Conservation (phyloP, 2,888 invertebrate species). For the Dasypolia templi region DNA sequence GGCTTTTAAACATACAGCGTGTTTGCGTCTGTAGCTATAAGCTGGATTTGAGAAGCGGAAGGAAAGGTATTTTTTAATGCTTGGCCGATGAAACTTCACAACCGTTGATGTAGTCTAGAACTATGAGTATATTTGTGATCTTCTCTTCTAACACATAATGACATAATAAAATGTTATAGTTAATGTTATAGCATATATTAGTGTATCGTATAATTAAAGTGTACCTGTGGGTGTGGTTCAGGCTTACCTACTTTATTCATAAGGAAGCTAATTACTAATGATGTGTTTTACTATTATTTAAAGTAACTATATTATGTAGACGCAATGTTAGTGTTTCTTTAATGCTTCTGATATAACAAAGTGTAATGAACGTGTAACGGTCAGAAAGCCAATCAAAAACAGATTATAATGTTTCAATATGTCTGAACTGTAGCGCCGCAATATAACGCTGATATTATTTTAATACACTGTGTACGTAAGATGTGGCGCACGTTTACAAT, state of each 20-base stretch:
- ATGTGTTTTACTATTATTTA: neutral
- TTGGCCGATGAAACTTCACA: neutral
- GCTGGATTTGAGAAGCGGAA: neutral
- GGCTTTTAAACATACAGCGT: too few relatives aligned
- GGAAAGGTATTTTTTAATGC: too few relatives aligned
- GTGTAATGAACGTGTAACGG: constrained; percentile 16
- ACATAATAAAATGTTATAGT: neutral
- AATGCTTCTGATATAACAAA: constrained; percentile 3
- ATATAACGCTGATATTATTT: constrained; percentile 59
- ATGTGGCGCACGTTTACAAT: constrained; percentile 4
- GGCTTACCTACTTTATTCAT: neutral
- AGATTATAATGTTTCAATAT: constrained; percentile 57
- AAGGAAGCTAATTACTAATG: neutral
- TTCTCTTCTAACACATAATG: neutral
- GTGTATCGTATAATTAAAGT: too few relatives aligned
- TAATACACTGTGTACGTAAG: constrained; percentile 56
- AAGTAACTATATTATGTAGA: neutral
- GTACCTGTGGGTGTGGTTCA: neutral
- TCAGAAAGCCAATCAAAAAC: constrained; percentile 44
- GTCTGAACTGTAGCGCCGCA: constrained; percentile 37
- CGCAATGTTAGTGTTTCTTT: neutral
- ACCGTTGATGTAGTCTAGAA: neutral
- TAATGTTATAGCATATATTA: too few relatives aligned
- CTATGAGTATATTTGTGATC: neutral
- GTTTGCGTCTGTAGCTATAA: too few relatives aligned